Evolutionary conservation across 2,888 invertebrate species (phyloP), one percentile per base, ranked within the genome.

Genomic region (Nephrotoma guestfalica): DNA sequence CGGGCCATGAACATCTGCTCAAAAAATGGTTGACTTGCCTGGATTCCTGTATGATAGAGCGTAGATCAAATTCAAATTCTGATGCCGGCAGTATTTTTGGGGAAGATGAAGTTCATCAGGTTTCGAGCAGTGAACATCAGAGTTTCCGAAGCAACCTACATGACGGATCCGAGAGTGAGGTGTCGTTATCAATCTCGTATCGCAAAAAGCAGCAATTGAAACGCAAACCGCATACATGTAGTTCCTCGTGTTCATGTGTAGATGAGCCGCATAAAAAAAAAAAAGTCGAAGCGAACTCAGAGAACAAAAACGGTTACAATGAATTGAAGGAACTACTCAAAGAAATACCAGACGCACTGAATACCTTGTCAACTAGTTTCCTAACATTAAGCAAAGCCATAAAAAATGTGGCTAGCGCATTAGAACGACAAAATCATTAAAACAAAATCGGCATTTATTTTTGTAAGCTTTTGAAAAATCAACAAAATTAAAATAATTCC

Each of bases 21-120:
- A 87, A 86, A 83, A 47, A 43, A 71, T 87, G 87, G 87, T 3
- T 42, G n/a, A 41, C 13, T 6, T 84, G 41, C 15, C 4, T 95
- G 41, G n/a, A 13, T 47, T 47, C 0, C 30, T 0, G 30, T 30
- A 30, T 30, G 3, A 2, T 2, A 30, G 30, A 0, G 30, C 30
- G 3, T 2, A 30, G 3, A 30, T 3, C 1, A 30, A 30, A 30
- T 6, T 57, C 51, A 18, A 71, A 71, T 30, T 30, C 30, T n/a
- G 71, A 71, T 71, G 9, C 11, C 7, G 2, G 30, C 1, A 71
- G 71, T 11, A 30, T 71, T 71, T 30, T 9, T 30, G 71, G 30
- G 9, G 71, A 71, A 11, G 71, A 71, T 30, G 71, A 71, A 71
- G 71, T 71, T 6, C 30, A 30, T 30, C 71, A 30, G 2, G 71